phyloP scores from a whole-genome alignment of 2,888 invertebrate species.

The Xanthia togata region DNA sequence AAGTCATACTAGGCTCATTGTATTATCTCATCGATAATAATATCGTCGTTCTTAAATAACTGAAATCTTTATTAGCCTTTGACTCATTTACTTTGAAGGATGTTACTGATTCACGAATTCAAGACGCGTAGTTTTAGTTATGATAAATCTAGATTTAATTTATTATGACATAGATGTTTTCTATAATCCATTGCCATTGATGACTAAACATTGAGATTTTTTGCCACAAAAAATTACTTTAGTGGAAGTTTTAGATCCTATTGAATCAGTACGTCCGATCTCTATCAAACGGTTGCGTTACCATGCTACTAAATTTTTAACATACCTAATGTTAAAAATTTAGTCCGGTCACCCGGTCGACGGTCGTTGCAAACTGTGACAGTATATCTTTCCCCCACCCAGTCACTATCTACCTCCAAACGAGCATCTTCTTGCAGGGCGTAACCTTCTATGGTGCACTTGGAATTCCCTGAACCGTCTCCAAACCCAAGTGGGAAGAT shows the following conservation, averaged over 20 bases:
- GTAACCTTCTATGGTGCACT: too few species aligned
- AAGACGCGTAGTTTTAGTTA: background rate
- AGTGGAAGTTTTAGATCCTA: background rate
- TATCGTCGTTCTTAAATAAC: background rate
- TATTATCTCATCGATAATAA: background rate
- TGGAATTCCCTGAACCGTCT: too few species aligned
- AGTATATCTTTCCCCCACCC: too few species aligned
- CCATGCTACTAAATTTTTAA: too few species aligned
- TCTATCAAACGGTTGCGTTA: too few species aligned
- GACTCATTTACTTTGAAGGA: background rate
- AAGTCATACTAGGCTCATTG: too few species aligned
- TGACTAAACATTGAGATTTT: background rate
- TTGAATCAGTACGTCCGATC: background rate
- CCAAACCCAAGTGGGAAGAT: too few species aligned
- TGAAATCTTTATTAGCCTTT: background rate
- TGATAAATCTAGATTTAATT: conserved; percentile 18
- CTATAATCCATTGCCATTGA: background rate
- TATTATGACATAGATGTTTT: background rate
- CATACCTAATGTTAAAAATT: too few species aligned
- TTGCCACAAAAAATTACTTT: background rate
- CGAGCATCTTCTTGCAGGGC: too few species aligned
- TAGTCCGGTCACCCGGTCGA: too few species aligned
- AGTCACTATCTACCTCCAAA: too few species aligned
- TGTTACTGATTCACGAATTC: conserved; percentile 19
- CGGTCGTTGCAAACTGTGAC: too few species aligned